Base-by-base conservation (phyloP, 2,113 vertebrate genomes). In the Aplodontia rufa region DNA sequence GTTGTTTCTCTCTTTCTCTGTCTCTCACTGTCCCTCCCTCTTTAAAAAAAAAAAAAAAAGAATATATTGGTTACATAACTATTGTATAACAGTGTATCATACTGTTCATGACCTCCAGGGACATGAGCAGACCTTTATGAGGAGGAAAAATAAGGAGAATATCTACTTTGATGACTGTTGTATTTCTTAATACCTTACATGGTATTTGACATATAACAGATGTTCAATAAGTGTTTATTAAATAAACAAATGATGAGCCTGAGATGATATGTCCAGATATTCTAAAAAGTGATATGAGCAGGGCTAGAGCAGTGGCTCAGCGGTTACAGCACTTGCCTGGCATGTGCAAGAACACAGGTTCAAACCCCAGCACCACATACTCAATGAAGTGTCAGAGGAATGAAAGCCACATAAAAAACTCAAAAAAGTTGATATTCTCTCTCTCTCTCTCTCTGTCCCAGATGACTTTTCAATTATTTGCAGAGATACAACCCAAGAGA, bases 11-110 rank as follows among this genome's bases (percentile, higher is more conserved):
- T n/a, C n/a, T n/a, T n/a, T n/a, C n/a, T n/a, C n/a, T n/a, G n/a
- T n/a, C n/a, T n/a, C n/a, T n/a, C n/a, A n/a, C n/a, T n/a, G n/a
- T n/a, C n/a, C n/a, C n/a, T n/a, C n/a, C n/a, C n/a, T n/a, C n/a
- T n/a, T n/a, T 87, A 96, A 88, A 85, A 88, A 55, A 72, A 80
- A 24, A 42, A 5, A 69, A 35, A 85, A 69, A 53, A 88, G n/a
- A n/a, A n/a, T n/a, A n/a, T 47, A 47, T 5, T 42, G 49, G 45
- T 49, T 84, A 10, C 2, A 8, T 32, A 69, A 53, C 45, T 69
- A 14, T 58, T 83, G 49, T 89, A 5, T 76, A 53, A 72, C 68
- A 49, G 74, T 82, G 55, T 51, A 47, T 72, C 84, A 7, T 8
- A 47, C 35, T 89, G 26, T 20, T 45, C 17, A 9, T 22, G 26